A percentile compares a stretch with the other conserved stretches of the same genome.
These are phyloP conservation scores for Drosophila subquinaria DNA, from an alignment of 2,888 invertebrate species.

Conservation along the genomic window DNA sequence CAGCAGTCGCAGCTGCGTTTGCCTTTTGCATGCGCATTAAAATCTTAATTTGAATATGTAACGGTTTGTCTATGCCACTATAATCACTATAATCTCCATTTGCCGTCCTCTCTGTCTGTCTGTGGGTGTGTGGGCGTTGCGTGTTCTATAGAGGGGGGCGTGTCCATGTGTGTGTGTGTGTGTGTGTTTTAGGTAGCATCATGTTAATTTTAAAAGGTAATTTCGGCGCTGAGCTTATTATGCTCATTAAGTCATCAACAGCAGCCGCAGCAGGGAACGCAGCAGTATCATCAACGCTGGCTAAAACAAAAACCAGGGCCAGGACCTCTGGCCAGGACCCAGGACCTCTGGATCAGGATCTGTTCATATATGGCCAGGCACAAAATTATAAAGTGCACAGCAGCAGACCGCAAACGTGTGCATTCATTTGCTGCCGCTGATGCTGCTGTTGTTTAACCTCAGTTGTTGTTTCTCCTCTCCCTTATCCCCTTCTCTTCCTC, in stretches of 20 bases:
- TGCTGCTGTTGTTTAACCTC: constrained; percentile 52
- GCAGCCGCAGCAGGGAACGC: constrained; percentile 3
- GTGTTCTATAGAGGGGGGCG: constrained; percentile 29
- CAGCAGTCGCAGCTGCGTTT: constrained; percentile 36
- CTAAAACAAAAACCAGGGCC: constrained; percentile 36
- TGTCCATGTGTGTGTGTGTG: constrained; percentile 13
- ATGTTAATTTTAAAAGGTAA: constrained; percentile 82
- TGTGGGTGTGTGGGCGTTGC: constrained; percentile 21
- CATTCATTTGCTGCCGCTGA: constrained; percentile 59
- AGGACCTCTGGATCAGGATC: constrained; percentile 30
- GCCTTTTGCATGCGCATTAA: constrained; percentile 63
- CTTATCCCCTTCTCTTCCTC: not conserved
- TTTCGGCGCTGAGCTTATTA: constrained; percentile 79
- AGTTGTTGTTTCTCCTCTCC: constrained; percentile 27
- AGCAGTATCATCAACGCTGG: not conserved
- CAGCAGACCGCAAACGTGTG: constrained; percentile 66
- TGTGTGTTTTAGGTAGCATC: constrained; percentile 50
- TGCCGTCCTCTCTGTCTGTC: constrained; percentile 33
- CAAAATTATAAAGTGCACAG: constrained; percentile 69
- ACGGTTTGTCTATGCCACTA: constrained; percentile 73
- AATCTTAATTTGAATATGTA: constrained; percentile 79
- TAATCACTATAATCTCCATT: constrained; percentile 65
- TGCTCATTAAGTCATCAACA: constrained; percentile 80
- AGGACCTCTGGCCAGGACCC: constrained; percentile 29
- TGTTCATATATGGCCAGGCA: constrained; percentile 29